Percentiles rank a stretch among this genome's conserved stretches.
Evolutionary conservation across 2,888 invertebrate genomes (phyloP).

Genomic region (Philonicus albiceps): DNA sequence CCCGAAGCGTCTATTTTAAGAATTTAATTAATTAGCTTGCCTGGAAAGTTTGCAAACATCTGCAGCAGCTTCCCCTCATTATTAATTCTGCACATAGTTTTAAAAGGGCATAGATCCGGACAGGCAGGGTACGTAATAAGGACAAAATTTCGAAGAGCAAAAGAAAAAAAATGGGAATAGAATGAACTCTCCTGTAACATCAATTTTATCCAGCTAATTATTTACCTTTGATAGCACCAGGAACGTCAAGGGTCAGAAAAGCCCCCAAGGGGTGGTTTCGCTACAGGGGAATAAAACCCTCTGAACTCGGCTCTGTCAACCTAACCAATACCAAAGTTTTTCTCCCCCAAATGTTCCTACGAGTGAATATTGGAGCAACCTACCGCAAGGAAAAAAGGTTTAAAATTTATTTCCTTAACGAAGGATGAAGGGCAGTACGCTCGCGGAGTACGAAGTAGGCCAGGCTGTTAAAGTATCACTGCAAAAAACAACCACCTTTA

Average conservation of each 20-base stretch:
- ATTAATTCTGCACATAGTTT: conserved; percentile 17
- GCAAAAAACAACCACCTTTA: neutral
- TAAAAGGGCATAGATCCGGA: neutral
- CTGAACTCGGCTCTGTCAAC: neutral
- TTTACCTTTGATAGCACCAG: neutral
- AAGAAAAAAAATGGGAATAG: neutral
- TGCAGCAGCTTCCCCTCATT: conserved; percentile 1
- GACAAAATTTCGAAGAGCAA: neutral
- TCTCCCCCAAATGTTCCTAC: neutral
- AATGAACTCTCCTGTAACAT: neutral
- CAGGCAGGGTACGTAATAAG: neutral
- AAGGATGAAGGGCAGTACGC: neutral
- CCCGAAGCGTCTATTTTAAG: neutral
- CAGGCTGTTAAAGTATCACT: neutral
- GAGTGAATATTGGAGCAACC: neutral
- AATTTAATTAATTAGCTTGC: conserved; percentile 14
- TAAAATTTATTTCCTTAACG: neutral
- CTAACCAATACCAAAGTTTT: neutral
- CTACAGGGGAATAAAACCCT: neutral
- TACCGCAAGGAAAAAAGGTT: neutral
- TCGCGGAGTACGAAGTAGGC: neutral
- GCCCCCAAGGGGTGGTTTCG: neutral
- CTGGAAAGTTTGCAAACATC: neutral
- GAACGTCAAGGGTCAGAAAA: neutral
- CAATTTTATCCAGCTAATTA: neutral